Base-by-base conservation (phyloP, 2,888 invertebrate genomes). In the Drosophila greeni region DNA sequence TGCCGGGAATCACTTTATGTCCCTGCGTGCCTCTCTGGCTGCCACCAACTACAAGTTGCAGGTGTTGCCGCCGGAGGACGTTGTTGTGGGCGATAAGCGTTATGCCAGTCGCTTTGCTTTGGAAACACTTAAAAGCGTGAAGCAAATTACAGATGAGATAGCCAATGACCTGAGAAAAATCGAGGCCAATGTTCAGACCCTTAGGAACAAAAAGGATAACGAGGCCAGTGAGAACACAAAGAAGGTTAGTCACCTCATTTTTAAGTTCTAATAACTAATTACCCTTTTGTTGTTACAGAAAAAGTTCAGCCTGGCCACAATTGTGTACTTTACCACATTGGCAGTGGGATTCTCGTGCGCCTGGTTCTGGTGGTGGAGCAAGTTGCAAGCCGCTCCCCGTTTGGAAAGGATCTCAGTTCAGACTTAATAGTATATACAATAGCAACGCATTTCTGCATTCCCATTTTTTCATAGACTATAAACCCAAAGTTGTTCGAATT, bases 41-140 rank as follows among this genome's bases (percentile, higher is more conserved):
- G 86, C 84, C 16, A 85, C 88, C 18, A 85, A 88, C 48, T 86
- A 88, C 47, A 88, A 88, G 70, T 62, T 88, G 24, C 75, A 84
- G 55, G 70, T 88, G 9, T 76, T 75, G 69, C 86, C 86, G 5
- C 81, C 86, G 0, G 85, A 86, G 11, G 88, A 88, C 75, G 76
- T 87, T n/a, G 59, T 88, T 7, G 76, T 88, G 1, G 88, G 87
- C 5, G 88, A 88, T 12, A 88, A 86, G 20, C 76, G 80, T n/a
- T 88, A 86, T 66, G 88, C 88, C 0, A 88, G 89, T 54, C 82
- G 85, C 43, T 87, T 87, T 56, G 87, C 88, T 0, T 37, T 88
- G n/a, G 85, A 87, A 36, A 86, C 88, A 0, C 48, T 88, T 7
- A 68, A 76, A 34, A 84, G 87, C 47, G 60, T 88, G 3, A 65